Evolutionary conservation across 2,797 vertebrate genomes (phyloP).

Genomic region (Sebastiscus tertius): DNA sequence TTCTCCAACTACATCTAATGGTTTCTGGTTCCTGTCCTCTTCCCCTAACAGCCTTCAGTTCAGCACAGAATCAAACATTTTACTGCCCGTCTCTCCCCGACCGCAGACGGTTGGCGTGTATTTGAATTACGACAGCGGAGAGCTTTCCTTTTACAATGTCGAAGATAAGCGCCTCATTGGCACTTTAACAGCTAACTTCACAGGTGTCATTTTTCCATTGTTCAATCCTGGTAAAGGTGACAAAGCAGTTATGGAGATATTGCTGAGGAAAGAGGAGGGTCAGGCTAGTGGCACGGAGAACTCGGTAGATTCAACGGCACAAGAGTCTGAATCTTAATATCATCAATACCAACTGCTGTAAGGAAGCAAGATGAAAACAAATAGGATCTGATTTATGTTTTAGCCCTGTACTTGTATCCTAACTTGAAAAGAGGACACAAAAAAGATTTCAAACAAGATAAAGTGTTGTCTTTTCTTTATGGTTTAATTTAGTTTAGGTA

Average conservation of each 20-base stretch:
- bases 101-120: conserved; percentile 63
- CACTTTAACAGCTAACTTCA: conserved; percentile 35
- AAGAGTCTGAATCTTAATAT: background rate
- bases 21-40: conserved; percentile 74
- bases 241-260: fast-evolving
- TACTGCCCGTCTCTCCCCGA: fast-evolving
- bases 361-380: background rate
- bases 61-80: conserved; percentile 25
- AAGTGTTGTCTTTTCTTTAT: background rate
- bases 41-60: conserved; percentile 19
- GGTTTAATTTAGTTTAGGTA: background rate
- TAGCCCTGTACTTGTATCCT: background rate
- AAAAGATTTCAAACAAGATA: background rate
- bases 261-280: background rate
- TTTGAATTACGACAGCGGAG: conserved; percentile 40
- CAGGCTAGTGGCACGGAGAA: fast-evolving
- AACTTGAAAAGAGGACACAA: background rate
- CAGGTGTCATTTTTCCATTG: conserved; percentile 57
- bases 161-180: conserved; percentile 18
- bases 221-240: conserved; percentile 76
- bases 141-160: conserved; percentile 70
- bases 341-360: background rate
- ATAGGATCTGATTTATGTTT: background rate
- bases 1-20: background rate
- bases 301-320: background rate